These are phyloP conservation scores for Platichthys stellatus DNA, from an alignment of 2,113 vertebrate species.

Conservation along the genomic window DNA sequence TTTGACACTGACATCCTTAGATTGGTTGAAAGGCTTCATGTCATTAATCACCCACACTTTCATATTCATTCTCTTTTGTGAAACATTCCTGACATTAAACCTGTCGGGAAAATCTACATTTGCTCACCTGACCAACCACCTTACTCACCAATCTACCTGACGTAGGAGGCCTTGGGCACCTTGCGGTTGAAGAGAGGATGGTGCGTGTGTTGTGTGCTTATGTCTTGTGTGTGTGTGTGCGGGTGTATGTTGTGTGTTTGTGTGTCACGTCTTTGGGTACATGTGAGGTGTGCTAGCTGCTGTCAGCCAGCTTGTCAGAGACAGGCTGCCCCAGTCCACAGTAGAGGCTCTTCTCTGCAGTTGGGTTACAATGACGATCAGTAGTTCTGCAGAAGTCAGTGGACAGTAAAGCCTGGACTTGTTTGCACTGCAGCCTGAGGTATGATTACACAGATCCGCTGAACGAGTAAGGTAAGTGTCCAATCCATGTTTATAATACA, in stretches of 20 bases:
- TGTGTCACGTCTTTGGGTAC: conserved; percentile 71
- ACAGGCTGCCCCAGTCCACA: conserved; percentile 83
- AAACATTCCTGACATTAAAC: no score
- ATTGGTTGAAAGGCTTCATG: background rate
- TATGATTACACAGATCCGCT: conserved; percentile 95
- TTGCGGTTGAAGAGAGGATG: conserved; percentile 40
- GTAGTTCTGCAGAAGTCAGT: conserved; percentile 99
- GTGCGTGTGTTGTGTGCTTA: conserved; percentile 23
- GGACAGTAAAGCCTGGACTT: conserved; percentile 99
- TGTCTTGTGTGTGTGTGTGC: conserved; percentile 53
- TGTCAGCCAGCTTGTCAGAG: conserved; percentile 81
- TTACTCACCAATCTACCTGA: conserved; percentile 19
- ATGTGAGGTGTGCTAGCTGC: conserved; percentile 77
- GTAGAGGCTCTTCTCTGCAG: conserved; percentile 96
- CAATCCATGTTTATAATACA: conserved; percentile 85
- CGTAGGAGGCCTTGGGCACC: conserved; percentile 42
- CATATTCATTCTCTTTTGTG: no score
- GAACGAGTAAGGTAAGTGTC: conserved; percentile 92
- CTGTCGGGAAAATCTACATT: background rate
- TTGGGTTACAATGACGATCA: conserved; percentile 99
- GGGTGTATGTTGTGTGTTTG: conserved; percentile 48
- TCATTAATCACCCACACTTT: background rate
- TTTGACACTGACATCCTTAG: background rate
- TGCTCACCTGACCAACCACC: background rate
- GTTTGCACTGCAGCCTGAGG: conserved; percentile 97